phyloP scores from a whole-genome alignment of 2,888 invertebrate genomes.

The Hyposoter dolosus region DNA sequence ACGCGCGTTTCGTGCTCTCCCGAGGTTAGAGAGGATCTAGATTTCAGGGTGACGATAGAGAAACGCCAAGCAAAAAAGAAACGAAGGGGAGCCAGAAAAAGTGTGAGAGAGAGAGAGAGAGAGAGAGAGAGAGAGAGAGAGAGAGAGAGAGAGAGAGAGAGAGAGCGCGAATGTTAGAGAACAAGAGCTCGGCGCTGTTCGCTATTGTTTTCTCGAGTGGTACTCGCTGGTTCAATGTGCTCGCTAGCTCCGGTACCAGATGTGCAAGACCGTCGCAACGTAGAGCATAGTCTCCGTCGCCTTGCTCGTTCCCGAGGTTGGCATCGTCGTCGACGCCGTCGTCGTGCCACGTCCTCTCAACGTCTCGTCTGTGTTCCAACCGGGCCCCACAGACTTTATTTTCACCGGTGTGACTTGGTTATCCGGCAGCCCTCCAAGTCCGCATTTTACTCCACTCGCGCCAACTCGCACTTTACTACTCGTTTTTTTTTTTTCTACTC shows the following conservation, averaged over 20 bases:
- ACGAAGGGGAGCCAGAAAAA: constrained; percentile 44
- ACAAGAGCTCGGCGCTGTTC: constrained; percentile 78
- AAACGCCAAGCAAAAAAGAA: constrained; percentile 65
- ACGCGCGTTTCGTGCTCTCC: constrained; percentile 57
- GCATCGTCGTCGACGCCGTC: constrained; percentile 60
- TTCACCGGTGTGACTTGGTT: constrained; percentile 40
- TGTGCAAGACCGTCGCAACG: constrained; percentile 76
- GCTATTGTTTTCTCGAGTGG: constrained; percentile 85
- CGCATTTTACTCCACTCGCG: constrained; percentile 51
- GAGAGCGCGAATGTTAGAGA: constrained; percentile 73
- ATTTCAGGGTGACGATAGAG: constrained; percentile 81
- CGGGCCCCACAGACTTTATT: constrained; percentile 37
- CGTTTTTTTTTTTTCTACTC: neutral
- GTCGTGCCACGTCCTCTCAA: constrained; percentile 60
- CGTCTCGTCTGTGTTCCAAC: constrained; percentile 53
- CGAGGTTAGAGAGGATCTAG: constrained; percentile 77
- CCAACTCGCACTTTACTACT: constrained; percentile 57
- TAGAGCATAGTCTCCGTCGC: constrained; percentile 53
- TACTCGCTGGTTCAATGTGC: constrained; percentile 84
- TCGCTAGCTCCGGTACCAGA: constrained; percentile 82
- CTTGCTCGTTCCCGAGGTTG: constrained; percentile 66
- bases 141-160: constrained; percentile 50
- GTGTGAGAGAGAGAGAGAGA: constrained; percentile 27
- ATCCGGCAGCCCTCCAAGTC: constrained; percentile 39
- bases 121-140: constrained; percentile 47